Conservation (phyloP, 2,113 vertebrate genomes). For the Heteronetta atricapilla region DNA sequence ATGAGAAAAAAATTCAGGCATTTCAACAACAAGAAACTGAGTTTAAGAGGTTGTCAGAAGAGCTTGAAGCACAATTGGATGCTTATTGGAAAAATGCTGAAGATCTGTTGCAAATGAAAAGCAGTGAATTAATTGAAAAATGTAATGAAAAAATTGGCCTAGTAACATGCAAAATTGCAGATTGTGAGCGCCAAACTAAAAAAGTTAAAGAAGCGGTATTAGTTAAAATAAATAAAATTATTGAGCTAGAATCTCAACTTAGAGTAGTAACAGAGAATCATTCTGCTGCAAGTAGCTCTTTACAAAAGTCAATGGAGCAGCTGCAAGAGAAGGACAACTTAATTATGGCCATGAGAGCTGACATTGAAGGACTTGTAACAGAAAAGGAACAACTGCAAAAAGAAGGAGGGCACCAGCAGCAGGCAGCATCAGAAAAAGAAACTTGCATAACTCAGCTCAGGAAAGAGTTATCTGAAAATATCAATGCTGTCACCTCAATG, state of each 20-base stretch:
- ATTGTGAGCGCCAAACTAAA: conserved; percentile 73
- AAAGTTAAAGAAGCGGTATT: conserved; percentile 79
- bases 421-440: conserved; percentile 84
- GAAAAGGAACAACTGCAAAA: conserved; percentile 84
- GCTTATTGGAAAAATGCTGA: conserved; percentile 75
- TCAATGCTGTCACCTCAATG: conserved; percentile 77
- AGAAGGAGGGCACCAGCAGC: conserved; percentile 78
- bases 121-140: conserved; percentile 77
- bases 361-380: conserved; percentile 68
- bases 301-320: conserved; percentile 80
- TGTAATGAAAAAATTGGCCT: conserved; percentile 73
- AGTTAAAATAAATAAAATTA: conserved; percentile 71
- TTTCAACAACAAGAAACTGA: conserved; percentile 77
- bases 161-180: conserved; percentile 75
- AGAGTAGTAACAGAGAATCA: conserved; percentile 77
- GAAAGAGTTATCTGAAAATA: conserved; percentile 82
- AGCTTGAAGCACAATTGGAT: conserved; percentile 75
- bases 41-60: conserved; percentile 71
- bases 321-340: conserved; percentile 84
- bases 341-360: conserved; percentile 81
- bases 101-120: conserved; percentile 75
- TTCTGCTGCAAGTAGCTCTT: conserved; percentile 75
- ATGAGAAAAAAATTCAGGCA: conserved; percentile 79
- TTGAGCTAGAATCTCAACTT: conserved; percentile 85
- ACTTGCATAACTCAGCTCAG: conserved; percentile 83